Percentiles rank a stretch among this genome's conserved stretches.
phyloP scores from a whole-genome alignment of 2,113 vertebrate species.

The Takifugu bimaculatus region DNA sequence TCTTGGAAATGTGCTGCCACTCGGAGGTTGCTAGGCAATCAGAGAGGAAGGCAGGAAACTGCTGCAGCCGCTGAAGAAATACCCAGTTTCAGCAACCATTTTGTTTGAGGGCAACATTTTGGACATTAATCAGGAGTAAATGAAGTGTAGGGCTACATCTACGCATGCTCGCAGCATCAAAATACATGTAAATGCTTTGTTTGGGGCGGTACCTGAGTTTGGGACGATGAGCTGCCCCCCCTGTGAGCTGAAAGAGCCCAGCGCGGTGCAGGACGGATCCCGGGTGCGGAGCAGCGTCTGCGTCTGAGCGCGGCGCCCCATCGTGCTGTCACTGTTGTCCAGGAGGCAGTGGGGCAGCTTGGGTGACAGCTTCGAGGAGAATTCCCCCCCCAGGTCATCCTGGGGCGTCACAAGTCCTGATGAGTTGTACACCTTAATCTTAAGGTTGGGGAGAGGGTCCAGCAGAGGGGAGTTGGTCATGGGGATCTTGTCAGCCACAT shows the following conservation, averaged over 20 bases:
- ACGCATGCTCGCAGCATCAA: background rate
- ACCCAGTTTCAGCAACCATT: background rate
- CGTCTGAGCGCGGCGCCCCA: slow-evolving; percentile 86
- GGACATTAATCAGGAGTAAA: slow-evolving; percentile 16
- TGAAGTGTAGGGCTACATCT: slow-evolving; percentile 7
- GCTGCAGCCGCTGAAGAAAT: background rate
- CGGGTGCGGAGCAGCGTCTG: slow-evolving; percentile 81
- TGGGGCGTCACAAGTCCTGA: slow-evolving; percentile 90
- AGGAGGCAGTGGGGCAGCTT: slow-evolving; percentile 88
- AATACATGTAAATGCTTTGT: too few species aligned
- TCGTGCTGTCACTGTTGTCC: slow-evolving; percentile 82
- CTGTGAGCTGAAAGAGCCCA: slow-evolving; percentile 93
- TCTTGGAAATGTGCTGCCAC: slow-evolving; percentile 4
- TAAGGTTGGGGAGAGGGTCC: slow-evolving; percentile 92
- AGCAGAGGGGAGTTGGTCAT: slow-evolving; percentile 98
- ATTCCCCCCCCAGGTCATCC: slow-evolving; percentile 86
- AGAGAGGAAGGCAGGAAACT: background rate
- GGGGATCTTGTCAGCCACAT: slow-evolving; percentile 95
- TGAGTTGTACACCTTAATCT: slow-evolving; percentile 97
- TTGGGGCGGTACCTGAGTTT: slow-evolving; percentile 82
- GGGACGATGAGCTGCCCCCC: slow-evolving; percentile 94
- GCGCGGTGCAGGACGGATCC: slow-evolving; percentile 88
- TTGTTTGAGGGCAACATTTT: slow-evolving; percentile 1
- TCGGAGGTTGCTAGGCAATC: slow-evolving; percentile 9
- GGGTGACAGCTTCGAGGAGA: slow-evolving; percentile 88